A percentile compares a stretch with the other conserved stretches of the same genome.
These are phyloP conservation scores for Gobio occitaniae DNA, from an alignment of 2,797 vertebrate species.

Conservation along the genomic window DNA sequence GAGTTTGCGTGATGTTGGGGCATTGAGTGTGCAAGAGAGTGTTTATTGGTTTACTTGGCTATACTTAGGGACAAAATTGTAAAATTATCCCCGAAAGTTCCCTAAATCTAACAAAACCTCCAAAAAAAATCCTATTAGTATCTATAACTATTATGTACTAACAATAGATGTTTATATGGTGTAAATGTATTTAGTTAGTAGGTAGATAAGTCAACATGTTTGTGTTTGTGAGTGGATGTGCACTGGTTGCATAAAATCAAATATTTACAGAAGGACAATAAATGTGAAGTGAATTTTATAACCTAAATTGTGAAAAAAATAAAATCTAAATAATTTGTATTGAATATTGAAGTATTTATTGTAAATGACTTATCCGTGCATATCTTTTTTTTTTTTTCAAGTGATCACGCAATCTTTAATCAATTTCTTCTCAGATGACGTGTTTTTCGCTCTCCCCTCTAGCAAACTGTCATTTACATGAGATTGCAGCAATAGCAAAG, in stretches of 20 bases:
- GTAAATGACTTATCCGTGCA: background rate
- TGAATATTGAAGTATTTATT: too few relatives aligned
- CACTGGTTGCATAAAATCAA: background rate
- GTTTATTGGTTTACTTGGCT: slow-evolving; percentile 33
- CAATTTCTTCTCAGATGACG: background rate
- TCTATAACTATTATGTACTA: background rate
- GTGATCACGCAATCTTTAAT: background rate
- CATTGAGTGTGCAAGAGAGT: slow-evolving; percentile 12
- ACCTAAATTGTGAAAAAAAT: background rate
- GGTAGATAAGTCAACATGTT: background rate
- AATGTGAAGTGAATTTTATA: background rate
- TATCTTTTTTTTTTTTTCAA: background rate
- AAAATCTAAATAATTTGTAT: too few relatives aligned
- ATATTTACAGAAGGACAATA: background rate
- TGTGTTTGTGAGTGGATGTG: background rate
- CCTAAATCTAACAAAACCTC: background rate
- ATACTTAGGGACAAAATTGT: background rate
- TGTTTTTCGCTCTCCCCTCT: background rate
- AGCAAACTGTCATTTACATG: background rate
- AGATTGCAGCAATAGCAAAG: background rate
- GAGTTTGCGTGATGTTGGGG: slow-evolving; percentile 12
- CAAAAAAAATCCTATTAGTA: background rate
- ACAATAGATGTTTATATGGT: background rate
- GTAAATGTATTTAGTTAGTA: background rate
- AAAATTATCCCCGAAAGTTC: background rate